Conservation (phyloP, 2,113 vertebrate species). For the Desmodus rotundus region DNA sequence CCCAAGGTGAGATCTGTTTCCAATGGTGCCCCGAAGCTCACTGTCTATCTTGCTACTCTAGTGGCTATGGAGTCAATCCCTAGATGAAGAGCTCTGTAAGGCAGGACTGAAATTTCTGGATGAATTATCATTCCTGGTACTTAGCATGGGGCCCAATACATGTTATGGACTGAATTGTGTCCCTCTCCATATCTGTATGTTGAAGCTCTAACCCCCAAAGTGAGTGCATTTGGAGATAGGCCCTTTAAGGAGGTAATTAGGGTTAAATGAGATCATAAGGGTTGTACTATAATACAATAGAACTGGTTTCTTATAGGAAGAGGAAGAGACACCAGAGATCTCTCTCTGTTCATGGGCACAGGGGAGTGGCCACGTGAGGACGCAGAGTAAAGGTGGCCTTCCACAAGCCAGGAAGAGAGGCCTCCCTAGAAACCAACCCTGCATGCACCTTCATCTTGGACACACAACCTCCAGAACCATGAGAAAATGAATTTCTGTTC, state of each 20-base stretch:
- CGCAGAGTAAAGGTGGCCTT: not conserved
- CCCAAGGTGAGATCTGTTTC: not conserved
- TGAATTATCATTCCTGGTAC: not conserved
- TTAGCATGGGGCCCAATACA: not conserved
- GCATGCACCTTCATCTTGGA: not conserved
- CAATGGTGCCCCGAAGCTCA: not conserved
- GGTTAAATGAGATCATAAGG: not conserved
- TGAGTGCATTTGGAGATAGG: not conserved
- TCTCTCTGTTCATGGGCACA: not conserved
- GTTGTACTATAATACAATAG: not conserved
- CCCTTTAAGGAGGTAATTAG: not conserved
- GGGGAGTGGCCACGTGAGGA: not conserved
- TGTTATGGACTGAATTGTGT: not conserved
- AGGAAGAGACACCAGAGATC: not conserved
- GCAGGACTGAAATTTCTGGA: not conserved
- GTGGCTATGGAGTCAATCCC: not conserved
- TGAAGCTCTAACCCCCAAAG: not conserved
- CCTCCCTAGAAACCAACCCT: not conserved
- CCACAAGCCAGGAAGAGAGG: not conserved
- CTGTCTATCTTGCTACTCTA: rapidly evolving
- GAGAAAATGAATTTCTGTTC: not conserved
- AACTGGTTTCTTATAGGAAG: not conserved
- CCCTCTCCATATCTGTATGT: not conserved
- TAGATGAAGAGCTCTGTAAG: not conserved
- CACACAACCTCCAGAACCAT: not conserved